Evolutionary conservation across 2,888 invertebrate species (phyloP).

Genomic region (Aspidiotus destructor): DNA sequence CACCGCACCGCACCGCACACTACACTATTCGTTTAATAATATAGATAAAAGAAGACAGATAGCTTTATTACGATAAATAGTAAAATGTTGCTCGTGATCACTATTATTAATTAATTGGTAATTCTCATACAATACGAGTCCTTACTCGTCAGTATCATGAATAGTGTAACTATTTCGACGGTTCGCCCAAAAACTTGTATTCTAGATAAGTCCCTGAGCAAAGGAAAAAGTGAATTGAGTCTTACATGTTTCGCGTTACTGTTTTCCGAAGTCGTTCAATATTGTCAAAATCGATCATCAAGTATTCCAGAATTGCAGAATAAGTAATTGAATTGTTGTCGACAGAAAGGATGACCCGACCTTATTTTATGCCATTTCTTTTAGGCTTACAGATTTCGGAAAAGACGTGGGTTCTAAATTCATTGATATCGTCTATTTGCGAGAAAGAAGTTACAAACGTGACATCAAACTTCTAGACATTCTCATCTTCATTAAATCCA

Average conservation of each 20-base stretch:
- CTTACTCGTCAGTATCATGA: constrained; percentile 17
- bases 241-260: constrained; percentile 85
- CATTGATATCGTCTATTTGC: constrained; percentile 83
- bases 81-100: too few relatives aligned
- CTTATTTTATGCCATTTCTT: constrained; percentile 36
- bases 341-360: not conserved
- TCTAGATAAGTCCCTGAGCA: constrained; percentile 80
- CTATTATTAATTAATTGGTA: too few relatives aligned
- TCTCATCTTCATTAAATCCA: constrained; percentile 88
- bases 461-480: constrained; percentile 92
- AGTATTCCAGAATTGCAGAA: constrained; percentile 90
- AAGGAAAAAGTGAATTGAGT: constrained; percentile 86
- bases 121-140: too few relatives aligned
- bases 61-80: too few relatives aligned
- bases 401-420: constrained; percentile 88
- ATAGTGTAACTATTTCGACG: constrained; percentile 39
- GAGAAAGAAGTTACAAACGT: constrained; percentile 87
- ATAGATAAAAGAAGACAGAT: too few relatives aligned
- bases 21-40: too few relatives aligned
- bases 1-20: too few relatives aligned
- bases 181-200: constrained; percentile 63
- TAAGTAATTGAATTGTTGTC: constrained; percentile 54
- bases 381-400: constrained; percentile 85
- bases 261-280: constrained; percentile 96
- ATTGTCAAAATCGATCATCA: constrained; percentile 91